These are phyloP conservation scores for Luehdorfia chinensis DNA, from an alignment of 1,140 invertebrate species.

Conservation along the genomic window DNA sequence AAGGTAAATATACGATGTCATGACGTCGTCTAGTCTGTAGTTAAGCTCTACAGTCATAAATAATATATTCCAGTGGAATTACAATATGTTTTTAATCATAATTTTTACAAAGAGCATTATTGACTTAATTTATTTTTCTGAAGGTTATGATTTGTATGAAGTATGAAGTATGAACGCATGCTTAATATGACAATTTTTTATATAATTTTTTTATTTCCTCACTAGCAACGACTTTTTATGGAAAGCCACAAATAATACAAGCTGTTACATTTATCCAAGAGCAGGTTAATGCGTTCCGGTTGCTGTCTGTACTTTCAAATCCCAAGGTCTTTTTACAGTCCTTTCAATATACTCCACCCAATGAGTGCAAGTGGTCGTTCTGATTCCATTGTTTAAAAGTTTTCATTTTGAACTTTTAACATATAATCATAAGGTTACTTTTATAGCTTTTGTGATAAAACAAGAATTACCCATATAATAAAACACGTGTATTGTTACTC, in stretches of 20 bases:
- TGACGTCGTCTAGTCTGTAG: too few species aligned
- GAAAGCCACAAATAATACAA: neutral
- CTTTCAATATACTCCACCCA: slow-evolving; percentile 45
- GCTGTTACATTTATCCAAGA: neutral
- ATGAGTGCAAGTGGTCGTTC: slow-evolving; percentile 26
- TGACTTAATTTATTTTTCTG: too few species aligned
- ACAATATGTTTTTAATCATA: too few species aligned
- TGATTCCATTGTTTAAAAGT: slow-evolving; percentile 20
- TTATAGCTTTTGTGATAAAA: too few species aligned
- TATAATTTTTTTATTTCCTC: too few species aligned
- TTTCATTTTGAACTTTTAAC: slow-evolving; percentile 19
- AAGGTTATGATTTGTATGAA: too few species aligned
- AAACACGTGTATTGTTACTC: slow-evolving; percentile 27
- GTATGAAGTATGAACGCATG: too few species aligned
- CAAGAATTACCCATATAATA: slow-evolving; percentile 10
- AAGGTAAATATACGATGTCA: too few species aligned
- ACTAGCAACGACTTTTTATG: neutral
- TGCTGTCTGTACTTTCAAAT: slow-evolving; percentile 54
- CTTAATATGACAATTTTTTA: too few species aligned
- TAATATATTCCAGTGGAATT: too few species aligned
- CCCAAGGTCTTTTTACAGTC: slow-evolving; percentile 50
- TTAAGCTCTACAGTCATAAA: too few species aligned
- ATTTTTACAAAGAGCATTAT: too few species aligned
- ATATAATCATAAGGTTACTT: neutral
- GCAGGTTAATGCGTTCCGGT: slow-evolving; percentile 46